Evolutionary conservation across 2,797 vertebrate genomes (phyloP).

Genomic region (Falco cherrug): DNA sequence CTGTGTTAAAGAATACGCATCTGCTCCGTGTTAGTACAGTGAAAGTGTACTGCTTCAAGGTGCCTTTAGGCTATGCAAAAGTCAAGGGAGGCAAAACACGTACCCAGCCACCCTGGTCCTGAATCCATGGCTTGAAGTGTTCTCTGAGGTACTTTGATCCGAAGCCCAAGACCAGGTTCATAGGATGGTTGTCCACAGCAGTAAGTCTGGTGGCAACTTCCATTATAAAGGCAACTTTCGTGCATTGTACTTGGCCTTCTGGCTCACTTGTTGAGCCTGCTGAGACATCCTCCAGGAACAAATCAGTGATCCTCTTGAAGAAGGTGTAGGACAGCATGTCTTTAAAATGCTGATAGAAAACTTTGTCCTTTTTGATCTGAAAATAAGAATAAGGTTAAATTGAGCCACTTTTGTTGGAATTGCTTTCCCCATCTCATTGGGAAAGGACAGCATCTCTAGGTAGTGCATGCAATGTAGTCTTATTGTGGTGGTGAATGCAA

Average conservation of each 20-base stretch:
- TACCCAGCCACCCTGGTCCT: conserved; percentile 84
- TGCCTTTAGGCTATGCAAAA: not conserved
- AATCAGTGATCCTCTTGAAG: conserved; percentile 69
- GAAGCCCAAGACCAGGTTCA: conserved; percentile 78
- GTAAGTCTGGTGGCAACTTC: conserved; percentile 82
- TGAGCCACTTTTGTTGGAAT: not conserved
- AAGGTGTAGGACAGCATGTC: conserved; percentile 71
- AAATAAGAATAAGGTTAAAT: not conserved
- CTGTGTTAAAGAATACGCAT: not conserved
- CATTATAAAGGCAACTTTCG: conserved; percentile 81
- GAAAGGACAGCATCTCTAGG: not conserved
- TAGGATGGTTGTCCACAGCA: conserved; percentile 76
- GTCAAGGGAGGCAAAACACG: conserved; percentile 1
- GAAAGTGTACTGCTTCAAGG: not conserved
- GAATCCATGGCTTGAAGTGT: conserved; percentile 79
- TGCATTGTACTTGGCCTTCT: conserved; percentile 9
- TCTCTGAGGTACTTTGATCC: conserved; percentile 83
- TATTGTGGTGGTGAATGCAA: not conserved
- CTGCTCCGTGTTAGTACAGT: not conserved
- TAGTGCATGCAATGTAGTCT: not conserved
- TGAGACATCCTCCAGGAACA: conserved; percentile 54
- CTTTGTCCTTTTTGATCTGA: conserved; percentile 73
- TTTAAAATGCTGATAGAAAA: conserved; percentile 28
- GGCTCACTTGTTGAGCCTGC: not conserved
- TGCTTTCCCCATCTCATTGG: not conserved